phyloP scores from a whole-genome alignment of 1,140 invertebrate species.

The Drosophila serrata region DNA sequence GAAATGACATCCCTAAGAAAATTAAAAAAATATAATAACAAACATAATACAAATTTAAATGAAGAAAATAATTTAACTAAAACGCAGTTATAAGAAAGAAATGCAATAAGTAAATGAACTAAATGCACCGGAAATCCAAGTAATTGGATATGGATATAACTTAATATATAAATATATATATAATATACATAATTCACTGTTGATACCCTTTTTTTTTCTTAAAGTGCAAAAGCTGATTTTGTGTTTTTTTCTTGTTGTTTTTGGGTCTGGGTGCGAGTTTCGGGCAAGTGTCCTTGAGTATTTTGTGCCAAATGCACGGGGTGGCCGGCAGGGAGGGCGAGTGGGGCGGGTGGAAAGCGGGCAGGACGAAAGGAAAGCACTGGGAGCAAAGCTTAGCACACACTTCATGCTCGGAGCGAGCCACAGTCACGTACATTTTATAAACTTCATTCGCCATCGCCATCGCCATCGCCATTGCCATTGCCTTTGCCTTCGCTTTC shows the following conservation, averaged over 20 bases:
- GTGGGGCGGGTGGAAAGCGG: neutral
- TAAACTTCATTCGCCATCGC: conserved; percentile 64
- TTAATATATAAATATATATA: too few species aligned
- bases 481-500: conserved; percentile 5
- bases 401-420: conserved; percentile 75
- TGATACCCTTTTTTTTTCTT: neutral
- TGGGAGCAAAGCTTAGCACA: conserved; percentile 74
- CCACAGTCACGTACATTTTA: conserved; percentile 78
- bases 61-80: neutral
- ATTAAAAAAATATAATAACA: neutral
- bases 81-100: too few species aligned
- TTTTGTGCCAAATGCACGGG: conserved; percentile 72
- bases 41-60: neutral
- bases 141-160: too few species aligned
- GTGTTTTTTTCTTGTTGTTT: conserved; percentile 27
- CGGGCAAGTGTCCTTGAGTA: conserved; percentile 74
- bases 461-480: conserved; percentile 32
- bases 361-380: conserved; percentile 4
- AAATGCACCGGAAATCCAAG: too few species aligned
- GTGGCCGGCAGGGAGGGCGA: neutral
- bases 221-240: conserved; percentile 20
- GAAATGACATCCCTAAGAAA: neutral
- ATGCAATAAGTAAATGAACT: too few species aligned
- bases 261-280: conserved; percentile 38
- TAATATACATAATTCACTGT: too few species aligned